Evolutionary conservation across 2,888 invertebrate genomes (phyloP).

Genomic region (Synanthedon myopaeformis): DNA sequence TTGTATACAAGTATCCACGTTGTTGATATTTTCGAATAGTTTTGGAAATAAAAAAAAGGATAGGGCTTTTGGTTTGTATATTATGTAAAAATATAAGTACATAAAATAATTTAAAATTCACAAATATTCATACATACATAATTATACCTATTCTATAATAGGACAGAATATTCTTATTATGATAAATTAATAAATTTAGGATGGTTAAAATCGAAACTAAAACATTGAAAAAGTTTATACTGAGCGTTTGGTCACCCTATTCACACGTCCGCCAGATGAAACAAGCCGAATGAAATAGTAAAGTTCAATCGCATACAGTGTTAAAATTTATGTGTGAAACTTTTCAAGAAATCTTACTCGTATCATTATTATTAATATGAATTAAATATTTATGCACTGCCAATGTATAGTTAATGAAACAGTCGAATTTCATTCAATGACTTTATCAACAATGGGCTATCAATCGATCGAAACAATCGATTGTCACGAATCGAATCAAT

Average conservation of each 20-base stretch:
- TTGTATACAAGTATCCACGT: too few relatives aligned
- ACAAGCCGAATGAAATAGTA: not conserved
- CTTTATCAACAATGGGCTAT: slow-evolving; percentile 3
- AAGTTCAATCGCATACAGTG: not conserved
- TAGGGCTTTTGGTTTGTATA: too few relatives aligned
- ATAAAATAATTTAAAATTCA: too few relatives aligned
- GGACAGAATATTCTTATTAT: too few relatives aligned
- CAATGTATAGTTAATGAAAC: not conserved
- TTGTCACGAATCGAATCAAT: slow-evolving; percentile 3
- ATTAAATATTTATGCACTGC: not conserved
- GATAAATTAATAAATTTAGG: too few relatives aligned
- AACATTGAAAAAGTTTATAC: too few relatives aligned
- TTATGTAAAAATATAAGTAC: too few relatives aligned
- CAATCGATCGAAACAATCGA: slow-evolving; percentile 2
- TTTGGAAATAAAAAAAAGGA: too few relatives aligned
- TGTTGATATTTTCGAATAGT: too few relatives aligned
- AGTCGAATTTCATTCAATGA: not conserved
- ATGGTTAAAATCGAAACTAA: too few relatives aligned
- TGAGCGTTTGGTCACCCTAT: not conserved
- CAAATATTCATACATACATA: too few relatives aligned
- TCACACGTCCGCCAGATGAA: not conserved
- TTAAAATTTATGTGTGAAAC: not conserved
- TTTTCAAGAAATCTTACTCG: not conserved
- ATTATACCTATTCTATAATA: too few relatives aligned
- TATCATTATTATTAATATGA: not conserved